These are phyloP conservation scores for Psammodynastes pulverulentus DNA, from an alignment of 2,113 vertebrate genomes.

Conservation along the genomic window DNA sequence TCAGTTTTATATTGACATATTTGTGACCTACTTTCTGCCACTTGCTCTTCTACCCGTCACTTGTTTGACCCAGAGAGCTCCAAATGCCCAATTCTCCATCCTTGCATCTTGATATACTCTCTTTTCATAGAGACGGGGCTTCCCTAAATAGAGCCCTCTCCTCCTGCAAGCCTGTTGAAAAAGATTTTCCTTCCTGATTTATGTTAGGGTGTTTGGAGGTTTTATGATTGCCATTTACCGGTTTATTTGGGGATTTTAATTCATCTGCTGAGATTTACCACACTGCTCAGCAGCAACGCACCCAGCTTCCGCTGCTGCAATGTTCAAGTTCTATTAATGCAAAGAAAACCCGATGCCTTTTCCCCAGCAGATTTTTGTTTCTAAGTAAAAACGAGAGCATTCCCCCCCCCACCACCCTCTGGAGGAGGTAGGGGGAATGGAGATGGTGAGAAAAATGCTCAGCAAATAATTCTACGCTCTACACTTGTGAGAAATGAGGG, in stretches of 20 bases:
- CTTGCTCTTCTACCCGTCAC: not conserved
- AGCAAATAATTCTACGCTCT: not conserved
- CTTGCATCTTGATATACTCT: not conserved
- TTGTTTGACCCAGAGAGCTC: not conserved
- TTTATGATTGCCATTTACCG: conserved; percentile 8
- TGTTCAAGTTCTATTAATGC: not conserved
- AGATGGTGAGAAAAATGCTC: not conserved
- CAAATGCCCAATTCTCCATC: not conserved
- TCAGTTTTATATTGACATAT: not conserved
- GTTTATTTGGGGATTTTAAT: conserved; percentile 33
- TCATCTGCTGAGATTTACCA: conserved; percentile 23
- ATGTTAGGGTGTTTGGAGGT: not conserved
- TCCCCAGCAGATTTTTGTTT: not conserved
- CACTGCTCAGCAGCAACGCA: not conserved
- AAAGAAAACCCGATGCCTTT: not conserved
- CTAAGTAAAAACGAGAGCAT: not conserved
- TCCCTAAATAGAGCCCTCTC: not conserved
- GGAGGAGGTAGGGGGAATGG: too few species aligned
- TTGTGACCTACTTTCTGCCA: not conserved
- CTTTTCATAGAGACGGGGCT: not conserved
- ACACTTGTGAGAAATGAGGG: not conserved
- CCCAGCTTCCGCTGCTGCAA: not conserved
- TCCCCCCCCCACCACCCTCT: too few species aligned
- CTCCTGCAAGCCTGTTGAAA: not conserved
- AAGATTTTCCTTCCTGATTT: conserved; percentile 8